A percentile compares a stretch with the other conserved stretches of the same genome.
Evolutionary conservation across 1,140 invertebrate species (phyloP).

Genomic region (Achroia grisella): DNA sequence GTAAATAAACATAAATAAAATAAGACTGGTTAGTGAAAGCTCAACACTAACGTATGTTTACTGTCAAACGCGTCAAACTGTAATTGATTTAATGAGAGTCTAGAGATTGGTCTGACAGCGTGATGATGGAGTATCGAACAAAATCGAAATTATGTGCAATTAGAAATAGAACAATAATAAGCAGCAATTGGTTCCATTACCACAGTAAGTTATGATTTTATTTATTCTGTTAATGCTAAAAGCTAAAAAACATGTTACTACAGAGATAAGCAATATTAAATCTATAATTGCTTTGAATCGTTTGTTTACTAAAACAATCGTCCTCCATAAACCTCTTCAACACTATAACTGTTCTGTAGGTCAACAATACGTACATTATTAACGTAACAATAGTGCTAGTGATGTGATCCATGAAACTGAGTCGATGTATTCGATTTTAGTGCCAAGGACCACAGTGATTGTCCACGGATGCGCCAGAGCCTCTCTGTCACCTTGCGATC

Average conservation of each 20-base stretch:
- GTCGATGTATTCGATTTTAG: conserved; percentile 22
- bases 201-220: too few species aligned
- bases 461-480: conserved; percentile 30
- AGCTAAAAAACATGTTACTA: too few species aligned
- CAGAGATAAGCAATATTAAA: too few species aligned
- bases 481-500: conserved; percentile 39
- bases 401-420: conserved; percentile 51
- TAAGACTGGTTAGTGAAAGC: background rate
- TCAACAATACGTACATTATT: conserved; percentile 31
- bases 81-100: background rate
- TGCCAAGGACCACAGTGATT: conserved; percentile 54
- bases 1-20: too few species aligned
- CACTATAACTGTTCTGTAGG: conserved; percentile 30
- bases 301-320: too few species aligned
- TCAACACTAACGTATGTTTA: background rate
- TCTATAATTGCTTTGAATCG: too few species aligned
- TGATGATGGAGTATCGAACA: too few species aligned
- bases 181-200: too few species aligned
- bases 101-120: too few species aligned
- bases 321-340: background rate
- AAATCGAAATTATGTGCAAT: too few species aligned
- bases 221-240: too few species aligned
- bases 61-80: background rate
- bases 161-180: too few species aligned
- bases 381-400: conserved; percentile 46